Base-by-base conservation (phyloP, 2,888 invertebrate species). In the Teleiodes luculella region DNA sequence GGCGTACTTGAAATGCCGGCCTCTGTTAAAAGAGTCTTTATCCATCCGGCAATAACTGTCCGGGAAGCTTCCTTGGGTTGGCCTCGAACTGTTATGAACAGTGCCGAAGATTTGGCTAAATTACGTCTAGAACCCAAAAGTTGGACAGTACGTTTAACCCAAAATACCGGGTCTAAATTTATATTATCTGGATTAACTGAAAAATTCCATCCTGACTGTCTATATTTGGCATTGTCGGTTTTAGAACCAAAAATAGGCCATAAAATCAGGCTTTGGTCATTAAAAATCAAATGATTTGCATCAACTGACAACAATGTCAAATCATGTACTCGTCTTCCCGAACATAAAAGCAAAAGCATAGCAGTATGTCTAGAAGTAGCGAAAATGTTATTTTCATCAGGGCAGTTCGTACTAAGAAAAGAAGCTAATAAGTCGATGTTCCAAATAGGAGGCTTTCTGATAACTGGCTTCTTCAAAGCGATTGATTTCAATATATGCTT, bases 281-380 rank as follows among this genome's bases (percentile, higher is more conserved):
- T 16, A 0, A 16, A 18, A 39, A 41, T 3, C 18, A 39, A 56
- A 14, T 43, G 6, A 0, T 55, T 18, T 0, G 18, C 0, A 13
- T 35, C 30, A 8, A 64, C 57, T 2, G 47, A 6, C 1, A 67
- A 48, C 0, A 67, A 50, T 0, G 68, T 66, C 0, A 67, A 54
- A 31, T 67, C 65, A 18, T 69, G 66, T 3, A 67, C 48, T 11
- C 66, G 52, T n/a, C n/a, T n/a, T n/a, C n/a, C n/a, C n/a, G n/a
- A n/a, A n/a, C n/a, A n/a, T n/a, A n/a, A n/a, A n/a, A n/a, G n/a
- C n/a, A n/a, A n/a, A n/a, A n/a, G n/a, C n/a, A n/a, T n/a, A n/a
- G n/a, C n/a, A n/a, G n/a, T n/a, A n/a, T n/a, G n/a, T n/a, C n/a
- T n/a, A n/a, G 60, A 60, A 0, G 57, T 53, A 43, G 57, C 52